These are phyloP conservation scores for Alectura lathami DNA, from an alignment of 2,113 vertebrate species.

Conservation along the genomic window DNA sequence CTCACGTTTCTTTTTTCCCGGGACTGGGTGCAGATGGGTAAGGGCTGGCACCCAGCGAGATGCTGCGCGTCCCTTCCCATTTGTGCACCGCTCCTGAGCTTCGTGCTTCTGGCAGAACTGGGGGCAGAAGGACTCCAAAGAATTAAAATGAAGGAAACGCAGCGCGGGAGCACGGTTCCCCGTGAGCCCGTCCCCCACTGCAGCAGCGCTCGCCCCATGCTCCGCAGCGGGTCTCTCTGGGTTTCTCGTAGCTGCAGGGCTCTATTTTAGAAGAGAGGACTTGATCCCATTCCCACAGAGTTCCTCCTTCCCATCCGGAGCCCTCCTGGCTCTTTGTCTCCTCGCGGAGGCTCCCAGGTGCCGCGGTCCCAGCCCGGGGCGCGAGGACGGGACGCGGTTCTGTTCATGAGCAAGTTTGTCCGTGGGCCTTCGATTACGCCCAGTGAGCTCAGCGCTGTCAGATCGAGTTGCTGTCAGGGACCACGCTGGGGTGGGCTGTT, in stretches of 20 bases:
- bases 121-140: neutral
- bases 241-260: slow-evolving; percentile 46
- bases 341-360: slow-evolving; percentile 54
- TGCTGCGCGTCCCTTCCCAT: fast-evolving
- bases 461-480: slow-evolving; percentile 46
- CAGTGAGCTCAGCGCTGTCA: slow-evolving; percentile 45
- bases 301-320: slow-evolving; percentile 11
- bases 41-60: neutral
- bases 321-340: slow-evolving; percentile 37
- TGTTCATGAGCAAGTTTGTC: slow-evolving; percentile 8
- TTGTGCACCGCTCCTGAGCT: neutral
- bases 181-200: too few relatives aligned
- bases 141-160: neutral
- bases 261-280: slow-evolving; percentile 28
- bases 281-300: slow-evolving; percentile 61
- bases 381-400: neutral
- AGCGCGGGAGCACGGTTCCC: too few relatives aligned
- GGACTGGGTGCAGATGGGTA: neutral
- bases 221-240: neutral
- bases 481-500: neutral
- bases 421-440: slow-evolving; percentile 30
- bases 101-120: neutral
- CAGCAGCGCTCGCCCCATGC: neutral
- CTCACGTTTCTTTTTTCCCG: neutral
- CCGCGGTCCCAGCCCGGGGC: neutral